These are phyloP conservation scores for Masnerella sp. DNA, from an alignment of 2,888 invertebrate species.

Conservation along the genomic window DNA sequence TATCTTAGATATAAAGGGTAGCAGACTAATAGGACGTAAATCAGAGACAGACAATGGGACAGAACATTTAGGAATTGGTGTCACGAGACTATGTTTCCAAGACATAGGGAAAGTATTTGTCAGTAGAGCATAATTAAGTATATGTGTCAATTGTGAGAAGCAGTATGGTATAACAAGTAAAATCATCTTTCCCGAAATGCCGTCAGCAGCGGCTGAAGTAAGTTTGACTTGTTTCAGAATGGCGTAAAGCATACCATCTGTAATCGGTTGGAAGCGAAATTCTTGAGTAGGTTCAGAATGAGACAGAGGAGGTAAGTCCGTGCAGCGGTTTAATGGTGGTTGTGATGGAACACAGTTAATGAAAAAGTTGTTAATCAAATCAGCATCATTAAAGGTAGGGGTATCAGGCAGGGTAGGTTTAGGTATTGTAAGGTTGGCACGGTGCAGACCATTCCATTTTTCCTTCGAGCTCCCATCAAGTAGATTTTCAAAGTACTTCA, in stretches of 20 bases:
- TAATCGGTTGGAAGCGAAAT: background rate
- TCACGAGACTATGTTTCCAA: constrained; percentile 6
- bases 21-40: background rate
- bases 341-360: background rate
- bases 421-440: background rate
- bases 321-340: background rate
- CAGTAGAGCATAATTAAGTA: background rate
- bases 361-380: background rate
- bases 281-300: background rate
- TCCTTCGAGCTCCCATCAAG: background rate
- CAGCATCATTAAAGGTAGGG: background rate
- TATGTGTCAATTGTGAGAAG: constrained; percentile 2
- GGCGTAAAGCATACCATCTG: background rate
- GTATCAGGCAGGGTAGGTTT: background rate
- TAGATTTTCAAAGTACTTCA: constrained; percentile 1
- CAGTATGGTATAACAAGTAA: background rate
- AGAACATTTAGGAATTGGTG: background rate
- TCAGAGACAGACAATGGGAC: background rate
- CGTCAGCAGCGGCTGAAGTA: constrained; percentile 3
- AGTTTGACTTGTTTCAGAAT: background rate
- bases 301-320: background rate
- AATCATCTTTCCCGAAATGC: constrained; percentile 1
- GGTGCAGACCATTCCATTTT: background rate
- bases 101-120: background rate
- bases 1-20: constrained; percentile 4